phyloP scores from a whole-genome alignment of 2,888 invertebrate species.

The Willowsia nigromaculata region DNA sequence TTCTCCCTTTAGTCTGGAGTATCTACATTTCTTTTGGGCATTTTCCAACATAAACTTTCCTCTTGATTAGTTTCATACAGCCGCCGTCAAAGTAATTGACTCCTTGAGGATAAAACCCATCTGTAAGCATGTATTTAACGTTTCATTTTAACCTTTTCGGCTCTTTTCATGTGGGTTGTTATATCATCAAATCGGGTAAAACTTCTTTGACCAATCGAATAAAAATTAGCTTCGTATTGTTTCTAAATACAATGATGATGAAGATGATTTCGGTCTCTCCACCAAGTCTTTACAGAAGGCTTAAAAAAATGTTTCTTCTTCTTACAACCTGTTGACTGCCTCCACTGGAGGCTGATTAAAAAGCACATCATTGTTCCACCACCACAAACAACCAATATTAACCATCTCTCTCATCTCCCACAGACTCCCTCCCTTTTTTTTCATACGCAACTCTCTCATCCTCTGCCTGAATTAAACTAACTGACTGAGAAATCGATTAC shows the following conservation, averaged over 20 bases:
- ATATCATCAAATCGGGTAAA: slow-evolving; percentile 77
- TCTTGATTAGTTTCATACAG: slow-evolving; percentile 77
- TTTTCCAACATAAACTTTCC: slow-evolving; percentile 74
- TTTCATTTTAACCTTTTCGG: slow-evolving; percentile 74
- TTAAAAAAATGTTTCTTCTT: slow-evolving; percentile 9
- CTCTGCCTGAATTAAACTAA: slow-evolving; percentile 31
- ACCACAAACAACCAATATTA: slow-evolving; percentile 12
- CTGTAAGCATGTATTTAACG: slow-evolving; percentile 76
- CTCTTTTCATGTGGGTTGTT: slow-evolving; percentile 75
- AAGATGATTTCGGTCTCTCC: slow-evolving; percentile 57
- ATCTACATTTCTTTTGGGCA: slow-evolving; percentile 50
- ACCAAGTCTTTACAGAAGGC: neutral
- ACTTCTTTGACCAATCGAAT: slow-evolving; percentile 77
- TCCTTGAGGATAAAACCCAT: slow-evolving; percentile 77
- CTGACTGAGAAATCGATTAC: slow-evolving; percentile 45
- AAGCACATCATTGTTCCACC: slow-evolving; percentile 46
- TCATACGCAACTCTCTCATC: neutral
- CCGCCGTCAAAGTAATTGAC: slow-evolving; percentile 78
- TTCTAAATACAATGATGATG: slow-evolving; percentile 63
- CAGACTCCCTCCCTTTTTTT: slow-evolving; percentile 2
- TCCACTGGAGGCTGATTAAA: slow-evolving; percentile 64
- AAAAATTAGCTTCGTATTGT: slow-evolving; percentile 75
- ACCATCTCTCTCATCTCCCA: slow-evolving; percentile 9
- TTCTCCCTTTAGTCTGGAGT: neutral
- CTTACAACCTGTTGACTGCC: slow-evolving; percentile 58